Base-by-base conservation (phyloP, 2,888 invertebrate genomes). In the Brenthis daphne region DNA sequence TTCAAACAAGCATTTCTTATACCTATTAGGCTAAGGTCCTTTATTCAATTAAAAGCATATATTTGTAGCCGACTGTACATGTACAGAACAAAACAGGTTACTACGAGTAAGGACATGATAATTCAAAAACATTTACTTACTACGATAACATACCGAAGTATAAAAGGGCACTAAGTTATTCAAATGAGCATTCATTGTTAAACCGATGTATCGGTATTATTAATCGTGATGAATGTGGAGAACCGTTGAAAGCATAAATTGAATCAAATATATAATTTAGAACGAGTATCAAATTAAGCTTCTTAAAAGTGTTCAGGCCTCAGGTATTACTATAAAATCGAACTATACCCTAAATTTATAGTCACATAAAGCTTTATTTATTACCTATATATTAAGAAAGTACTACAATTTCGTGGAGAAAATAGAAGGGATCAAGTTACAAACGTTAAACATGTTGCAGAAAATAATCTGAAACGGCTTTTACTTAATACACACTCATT, bases 51-150 rank as follows among this genome's bases (percentile, higher is more conserved):
- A 57, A 50, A 55, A 50, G 53, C 33, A 11, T 16, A 16, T 48
- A 37, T 54, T 53, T 43, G 48, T 50, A 33, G 47, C 50, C 54
- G n/a, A 68, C 37, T 55, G 70, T 68, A 70, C 47, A 54, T 53
- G 56, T 20, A 64, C 29, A 54, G 67, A 66, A 71, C 69, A 76
- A 82, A 80, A 80, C 82, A 82, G 79, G 80, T 83, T 81, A 77
- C 79, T 80, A 76, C 76, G 75, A 80, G 81, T 71, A 71, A 78
- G 76, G 80, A 80, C 79, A 74, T 79, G 78, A 83, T 83, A 81
- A 82, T 79, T 82, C 79, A 82, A 79, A 79, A 83, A 83, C 78
- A 82, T 72, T 72, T 68, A 81, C 79, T 77, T 68, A 81, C 79
- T 77, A 79, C 77, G 77, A 77, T 77, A 77, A 78, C 78, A 78